Evolutionary conservation across 2,113 vertebrate genomes (phyloP).

Genomic region (Bothrops jararaca): DNA sequence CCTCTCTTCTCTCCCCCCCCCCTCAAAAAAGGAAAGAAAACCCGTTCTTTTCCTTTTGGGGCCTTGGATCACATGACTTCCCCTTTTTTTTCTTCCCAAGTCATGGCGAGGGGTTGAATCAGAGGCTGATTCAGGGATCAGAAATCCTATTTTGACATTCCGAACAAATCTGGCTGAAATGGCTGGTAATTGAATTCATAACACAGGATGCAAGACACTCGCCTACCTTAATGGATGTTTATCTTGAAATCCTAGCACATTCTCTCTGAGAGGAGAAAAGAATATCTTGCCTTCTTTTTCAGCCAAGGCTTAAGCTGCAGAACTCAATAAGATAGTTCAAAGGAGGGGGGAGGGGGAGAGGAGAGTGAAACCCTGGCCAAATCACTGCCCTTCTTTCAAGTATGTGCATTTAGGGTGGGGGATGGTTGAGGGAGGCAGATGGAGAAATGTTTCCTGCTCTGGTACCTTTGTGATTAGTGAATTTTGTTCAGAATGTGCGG

Average conservation of each 20-base stretch:
- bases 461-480: slow-evolving; percentile 41
- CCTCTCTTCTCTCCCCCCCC: slow-evolving; percentile 27
- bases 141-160: slow-evolving; percentile 48
- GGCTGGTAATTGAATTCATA: slow-evolving; percentile 13
- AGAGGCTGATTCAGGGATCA: slow-evolving; percentile 61
- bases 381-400: slow-evolving; percentile 31
- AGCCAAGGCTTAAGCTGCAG: slow-evolving; percentile 15
- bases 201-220: not conserved
- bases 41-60: slow-evolving; percentile 59
- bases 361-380: not conserved
- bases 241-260: slow-evolving; percentile 21
- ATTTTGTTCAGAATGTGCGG: slow-evolving; percentile 56
- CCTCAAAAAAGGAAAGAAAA: slow-evolving; percentile 69
- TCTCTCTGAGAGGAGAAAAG: not conserved
- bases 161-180: slow-evolving; percentile 28
- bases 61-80: slow-evolving; percentile 78
- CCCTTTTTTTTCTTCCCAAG: slow-evolving; percentile 60
- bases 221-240: slow-evolving; percentile 11
- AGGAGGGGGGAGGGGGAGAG: not conserved
- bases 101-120: slow-evolving; percentile 71
- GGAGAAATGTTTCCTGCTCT: slow-evolving; percentile 28
- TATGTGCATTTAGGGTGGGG: not conserved
- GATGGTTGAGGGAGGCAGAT: not conserved
- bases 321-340: slow-evolving; percentile 21
- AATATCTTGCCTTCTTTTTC: slow-evolving; percentile 1